Base-by-base conservation (phyloP, 2,113 vertebrate species). In the Corythornis vintsioides region DNA sequence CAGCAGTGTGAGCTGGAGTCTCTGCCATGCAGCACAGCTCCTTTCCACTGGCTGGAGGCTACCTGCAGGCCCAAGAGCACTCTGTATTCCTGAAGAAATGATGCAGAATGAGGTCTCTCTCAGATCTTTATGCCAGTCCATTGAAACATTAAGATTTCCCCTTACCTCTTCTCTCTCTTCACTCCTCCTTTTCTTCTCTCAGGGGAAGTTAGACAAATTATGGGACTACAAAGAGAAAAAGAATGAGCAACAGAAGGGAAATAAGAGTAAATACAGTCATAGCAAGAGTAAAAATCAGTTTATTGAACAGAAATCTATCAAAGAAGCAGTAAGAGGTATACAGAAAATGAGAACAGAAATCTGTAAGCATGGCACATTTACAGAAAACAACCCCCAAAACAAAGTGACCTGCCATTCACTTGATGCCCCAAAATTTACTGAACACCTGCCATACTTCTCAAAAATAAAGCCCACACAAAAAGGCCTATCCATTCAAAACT, bases 151-250 rank as follows among this genome's bases (percentile, higher is more conserved):
- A 88, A 87, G 67, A 63, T 43, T 83, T 71, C 60, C 65, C 94
- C 86, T 94, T 96, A 95, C 93, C 95, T 94, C 89, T 91, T 90
- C 82, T 92, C 81, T 79, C 78, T 93, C 87, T 94, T 96, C 94
- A 94, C 94, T 95, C 93, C 71, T 85, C 5, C 88, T 94, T 93
- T 90, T 95, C 88, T 82, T 94, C 92, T 89, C 84, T 92, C 89
- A 95, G 86, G 73, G 71, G 92, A 96, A 96, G 87, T 93, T 92
- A 94, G 84, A 96, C 88, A 96, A 93, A 94, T 80, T 95, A 95
- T 19, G 56, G 61, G 82, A 92, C 92, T 94, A 91, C 81, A 87
- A 85, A 94, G 56, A 96, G 47, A 96, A 96, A 93, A 66, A 96
- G 89, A 92, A 55, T 76, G 71, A 93, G 60, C 83, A 24, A 71